A percentile compares a stretch with the other conserved stretches of the same genome.
These are phyloP conservation scores for Anoplius nigerrimus DNA, from an alignment of 2,888 invertebrate genomes.

Conservation along the genomic window DNA sequence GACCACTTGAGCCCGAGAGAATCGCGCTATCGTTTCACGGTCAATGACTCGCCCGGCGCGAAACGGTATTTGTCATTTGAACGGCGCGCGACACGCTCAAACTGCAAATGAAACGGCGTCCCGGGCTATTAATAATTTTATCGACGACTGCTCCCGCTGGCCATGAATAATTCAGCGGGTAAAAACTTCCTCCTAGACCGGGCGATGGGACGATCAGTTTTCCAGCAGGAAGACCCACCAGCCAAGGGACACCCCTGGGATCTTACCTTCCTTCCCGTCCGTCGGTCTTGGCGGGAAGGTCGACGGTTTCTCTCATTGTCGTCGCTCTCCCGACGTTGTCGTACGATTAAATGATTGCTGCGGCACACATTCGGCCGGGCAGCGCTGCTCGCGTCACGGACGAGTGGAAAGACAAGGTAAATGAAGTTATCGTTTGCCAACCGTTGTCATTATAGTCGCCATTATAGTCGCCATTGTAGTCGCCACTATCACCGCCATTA, in stretches of 20 bases:
- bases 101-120: constrained; percentile 3
- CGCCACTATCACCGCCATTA: neutral
- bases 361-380: constrained; percentile 30
- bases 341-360: constrained; percentile 43
- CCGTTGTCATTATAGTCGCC: constrained; percentile 11
- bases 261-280: neutral
- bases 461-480: too few species aligned
- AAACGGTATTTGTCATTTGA: neutral
- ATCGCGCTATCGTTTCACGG: too few species aligned
- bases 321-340: neutral
- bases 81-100: neutral
- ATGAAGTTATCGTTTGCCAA: constrained; percentile 32
- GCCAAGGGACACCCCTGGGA: neutral
- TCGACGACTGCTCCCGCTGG: neutral
- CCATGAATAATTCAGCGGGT: neutral
- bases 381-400: constrained; percentile 17
- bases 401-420: constrained; percentile 32
- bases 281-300: neutral
- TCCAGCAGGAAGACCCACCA: neutral
- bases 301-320: neutral
- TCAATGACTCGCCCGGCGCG: neutral
- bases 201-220: neutral
- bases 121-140: constrained; percentile 13
- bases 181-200: neutral
- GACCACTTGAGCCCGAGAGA: too few species aligned